Conservation (phyloP, 2,888 invertebrate species). For the Coleophora flavipennella region DNA sequence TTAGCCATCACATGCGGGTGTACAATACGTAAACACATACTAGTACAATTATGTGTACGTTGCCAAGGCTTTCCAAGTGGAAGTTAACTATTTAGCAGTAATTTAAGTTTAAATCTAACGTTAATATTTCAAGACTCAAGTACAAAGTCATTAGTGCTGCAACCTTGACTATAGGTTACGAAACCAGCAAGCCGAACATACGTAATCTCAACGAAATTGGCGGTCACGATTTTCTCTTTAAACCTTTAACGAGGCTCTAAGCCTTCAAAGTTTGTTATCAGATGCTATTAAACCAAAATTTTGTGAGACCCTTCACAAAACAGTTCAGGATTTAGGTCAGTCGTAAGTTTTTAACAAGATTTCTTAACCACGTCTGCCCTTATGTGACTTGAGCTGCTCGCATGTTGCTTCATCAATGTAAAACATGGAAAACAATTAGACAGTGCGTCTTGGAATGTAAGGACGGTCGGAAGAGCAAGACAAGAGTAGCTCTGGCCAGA, state of each 20-base stretch:
- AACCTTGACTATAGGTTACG: slow-evolving; percentile 58
- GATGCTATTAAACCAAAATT: slow-evolving; percentile 15
- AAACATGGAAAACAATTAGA: slow-evolving; percentile 20
- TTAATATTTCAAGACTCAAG: slow-evolving; percentile 37
- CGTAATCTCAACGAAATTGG: slow-evolving; percentile 48
- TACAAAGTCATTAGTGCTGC: slow-evolving; percentile 49
- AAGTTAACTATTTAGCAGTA: slow-evolving; percentile 18
- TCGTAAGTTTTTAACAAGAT: background rate
- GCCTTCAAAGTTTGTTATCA: slow-evolving; percentile 21
- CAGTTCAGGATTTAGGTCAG: slow-evolving; percentile 5
- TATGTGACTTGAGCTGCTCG: slow-evolving; percentile 4
- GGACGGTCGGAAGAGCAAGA: slow-evolving; percentile 52
- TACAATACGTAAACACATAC: slow-evolving; percentile 14
- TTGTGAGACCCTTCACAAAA: slow-evolving; percentile 9
- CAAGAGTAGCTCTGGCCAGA: slow-evolving; percentile 36
- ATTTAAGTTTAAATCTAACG: slow-evolving; percentile 26
- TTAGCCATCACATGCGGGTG: background rate
- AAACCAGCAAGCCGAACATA: slow-evolving; percentile 46
- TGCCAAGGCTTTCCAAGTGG: slow-evolving; percentile 20
- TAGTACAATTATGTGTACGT: slow-evolving; percentile 19
- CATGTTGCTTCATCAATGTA: slow-evolving; percentile 18
- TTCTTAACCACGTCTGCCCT: no score
- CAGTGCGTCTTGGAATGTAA: slow-evolving; percentile 31
- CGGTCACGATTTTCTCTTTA: slow-evolving; percentile 49
- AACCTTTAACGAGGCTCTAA: slow-evolving; percentile 20